phyloP scores from a whole-genome alignment of 64 coral and sea anemone species.

The Stichodactyla helianthus region DNA sequence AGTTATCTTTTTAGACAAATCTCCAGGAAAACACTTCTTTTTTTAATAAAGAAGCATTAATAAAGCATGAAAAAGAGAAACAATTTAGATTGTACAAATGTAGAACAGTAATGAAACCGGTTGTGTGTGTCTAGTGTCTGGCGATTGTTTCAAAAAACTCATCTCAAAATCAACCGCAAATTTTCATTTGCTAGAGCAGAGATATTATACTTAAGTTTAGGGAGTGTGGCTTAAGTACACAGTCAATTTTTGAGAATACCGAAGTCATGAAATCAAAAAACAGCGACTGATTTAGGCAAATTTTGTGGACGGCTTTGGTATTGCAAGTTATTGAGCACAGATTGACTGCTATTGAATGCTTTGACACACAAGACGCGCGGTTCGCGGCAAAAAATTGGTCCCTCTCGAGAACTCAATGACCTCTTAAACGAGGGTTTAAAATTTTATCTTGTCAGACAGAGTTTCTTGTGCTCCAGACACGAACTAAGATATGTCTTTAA shows the following conservation, averaged over 20 bases:
- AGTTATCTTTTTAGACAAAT: neutral
- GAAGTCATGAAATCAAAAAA: too few relatives aligned
- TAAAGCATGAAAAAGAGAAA: neutral
- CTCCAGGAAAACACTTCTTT: neutral
- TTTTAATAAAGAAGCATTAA: neutral
- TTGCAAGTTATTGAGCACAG: too few relatives aligned
- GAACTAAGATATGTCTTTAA: neutral
- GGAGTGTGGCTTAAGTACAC: too few relatives aligned
- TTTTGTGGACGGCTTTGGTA: too few relatives aligned
- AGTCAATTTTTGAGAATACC: too few relatives aligned
- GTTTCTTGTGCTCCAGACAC: neutral
- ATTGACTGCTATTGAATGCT: too few relatives aligned
- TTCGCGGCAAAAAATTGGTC: neutral
- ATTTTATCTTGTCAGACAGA: slow-evolving; percentile 2
- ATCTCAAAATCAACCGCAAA: too few relatives aligned
- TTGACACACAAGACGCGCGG: neutral
- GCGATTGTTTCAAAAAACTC: neutral
- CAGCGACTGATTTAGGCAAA: too few relatives aligned
- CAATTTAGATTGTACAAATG: too few relatives aligned
- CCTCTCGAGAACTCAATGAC: neutral
- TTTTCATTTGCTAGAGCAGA: too few relatives aligned
- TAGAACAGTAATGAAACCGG: neutral
- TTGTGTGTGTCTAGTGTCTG: neutral
- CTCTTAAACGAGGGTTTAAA: neutral
- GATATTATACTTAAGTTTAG: too few relatives aligned